Conservation (phyloP, 1,140 invertebrate species). For the Neodiprion pinetum region DNA sequence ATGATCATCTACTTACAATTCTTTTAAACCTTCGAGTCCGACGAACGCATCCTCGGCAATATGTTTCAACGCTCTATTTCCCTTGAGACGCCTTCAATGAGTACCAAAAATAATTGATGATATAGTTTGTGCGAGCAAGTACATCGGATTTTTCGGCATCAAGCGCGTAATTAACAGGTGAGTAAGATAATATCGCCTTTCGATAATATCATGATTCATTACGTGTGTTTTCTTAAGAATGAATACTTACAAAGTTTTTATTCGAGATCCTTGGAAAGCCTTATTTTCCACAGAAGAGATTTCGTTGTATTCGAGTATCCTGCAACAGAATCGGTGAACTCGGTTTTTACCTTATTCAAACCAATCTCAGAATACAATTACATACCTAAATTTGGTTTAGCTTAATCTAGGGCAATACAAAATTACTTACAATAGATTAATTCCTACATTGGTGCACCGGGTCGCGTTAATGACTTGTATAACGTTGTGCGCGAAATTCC, state of each 20-base stretch:
- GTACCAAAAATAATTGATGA: background rate
- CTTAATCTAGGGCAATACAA: no score
- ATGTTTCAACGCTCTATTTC: conserved; percentile 66
- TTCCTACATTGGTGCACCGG: no score
- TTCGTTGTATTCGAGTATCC: conserved; percentile 69
- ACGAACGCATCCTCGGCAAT: conserved; percentile 72
- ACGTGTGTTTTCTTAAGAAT: background rate
- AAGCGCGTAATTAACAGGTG: conserved; percentile 8
- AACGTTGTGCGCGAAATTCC: no score
- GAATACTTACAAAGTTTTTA: conserved; percentile 70
- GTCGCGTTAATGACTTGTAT: no score
- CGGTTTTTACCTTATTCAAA: background rate
- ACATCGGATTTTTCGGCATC: background rate
- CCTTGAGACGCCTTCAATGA: conserved; percentile 69
- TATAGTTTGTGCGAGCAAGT: no score
- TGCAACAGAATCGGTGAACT: conserved; percentile 46
- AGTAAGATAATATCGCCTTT: conserved; percentile 7
- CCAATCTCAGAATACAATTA: background rate
- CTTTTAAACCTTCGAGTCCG: conserved; percentile 66
- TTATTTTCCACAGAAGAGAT: conserved; percentile 67
- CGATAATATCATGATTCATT: background rate
- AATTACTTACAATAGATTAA: no score
- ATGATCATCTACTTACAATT: conserved; percentile 65
- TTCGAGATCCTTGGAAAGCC: conserved; percentile 72
- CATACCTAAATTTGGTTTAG: no score